These are phyloP conservation scores for Tragulus kanchil DNA, from an alignment of 2,113 vertebrate species.

Conservation along the genomic window DNA sequence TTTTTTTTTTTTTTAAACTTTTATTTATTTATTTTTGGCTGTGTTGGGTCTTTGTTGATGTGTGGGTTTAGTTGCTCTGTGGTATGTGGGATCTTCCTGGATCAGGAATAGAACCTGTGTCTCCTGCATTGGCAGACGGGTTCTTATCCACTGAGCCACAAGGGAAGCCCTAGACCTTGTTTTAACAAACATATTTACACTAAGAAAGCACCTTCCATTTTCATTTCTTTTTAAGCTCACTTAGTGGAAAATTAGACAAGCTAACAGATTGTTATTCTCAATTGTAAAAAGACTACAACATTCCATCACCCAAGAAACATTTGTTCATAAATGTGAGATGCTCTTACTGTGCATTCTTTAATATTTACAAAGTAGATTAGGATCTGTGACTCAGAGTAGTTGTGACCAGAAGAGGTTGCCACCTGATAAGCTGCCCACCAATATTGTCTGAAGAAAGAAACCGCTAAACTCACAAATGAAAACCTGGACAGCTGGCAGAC, in stretches of 20 bases:
- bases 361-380: background rate
- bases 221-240: background rate
- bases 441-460: background rate
- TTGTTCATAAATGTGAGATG: background rate
- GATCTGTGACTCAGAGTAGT: background rate
- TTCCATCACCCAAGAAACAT: background rate
- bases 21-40: too few species aligned
- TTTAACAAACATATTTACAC: background rate
- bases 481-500: background rate
- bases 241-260: background rate
- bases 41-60: too few species aligned
- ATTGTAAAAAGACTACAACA: background rate
- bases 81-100: too few species aligned
- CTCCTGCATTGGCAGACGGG: too few species aligned
- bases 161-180: too few species aligned
- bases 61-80: too few species aligned
- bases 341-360: background rate
- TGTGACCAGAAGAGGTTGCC: background rate
- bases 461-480: background rate
- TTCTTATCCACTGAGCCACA: too few species aligned
- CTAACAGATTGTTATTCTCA: background rate
- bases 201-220: background rate
- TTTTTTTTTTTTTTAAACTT: too few species aligned
- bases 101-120: too few species aligned
- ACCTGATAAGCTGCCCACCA: background rate